Base-by-base conservation (phyloP, 2,113 vertebrate genomes). In the Neogale vison region DNA sequence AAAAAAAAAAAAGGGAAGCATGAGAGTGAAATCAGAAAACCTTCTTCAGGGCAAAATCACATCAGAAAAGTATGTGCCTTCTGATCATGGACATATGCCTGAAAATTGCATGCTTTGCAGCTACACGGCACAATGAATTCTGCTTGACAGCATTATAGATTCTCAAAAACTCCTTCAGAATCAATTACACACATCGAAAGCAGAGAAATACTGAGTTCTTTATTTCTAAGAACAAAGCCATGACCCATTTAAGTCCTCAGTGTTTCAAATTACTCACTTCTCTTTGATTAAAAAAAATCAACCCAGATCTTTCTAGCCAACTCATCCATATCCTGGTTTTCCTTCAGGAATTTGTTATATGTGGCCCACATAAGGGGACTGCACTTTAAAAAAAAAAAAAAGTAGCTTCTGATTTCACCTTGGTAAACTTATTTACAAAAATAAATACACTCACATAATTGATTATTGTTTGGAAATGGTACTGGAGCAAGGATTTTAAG, bases 111-210 rank as follows among this genome's bases (percentile, higher is more conserved):
- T 84, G 55, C 57, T 87, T 80, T 50, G 55, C 45, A 90, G 63
- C 23, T 29, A 59, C 24, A 18, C 39, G 36, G n/a, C 61, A 85
- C 45, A 39, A 29, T 42, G n/a, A 86, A 95, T 45, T 67, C 61
- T 85, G 42, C n/a, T 71, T 57, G 17, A 80, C 26, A 90, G 42
- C 23, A n/a, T 39, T 57, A 59, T 3, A 45, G 67, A 93, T n/a
- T 31, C 47, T 52, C 47, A 93, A 57, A 97, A n/a, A 52, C 81
- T 86, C 47, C 81, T 93, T 93, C 81, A 82, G 57, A 82, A 86
- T 59, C 14, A 1, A 50, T 94, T 76, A 31, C 5, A 55, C 17
- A 72, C 71, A 36, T 13, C 8, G 39, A 88, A 88, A 88, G 20
- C 72, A 80, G 17, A 87, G 31, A 92, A 94, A 77, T 74, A 92